Base-by-base conservation (phyloP, 2,113 vertebrate genomes). In the Scomber colias region DNA sequence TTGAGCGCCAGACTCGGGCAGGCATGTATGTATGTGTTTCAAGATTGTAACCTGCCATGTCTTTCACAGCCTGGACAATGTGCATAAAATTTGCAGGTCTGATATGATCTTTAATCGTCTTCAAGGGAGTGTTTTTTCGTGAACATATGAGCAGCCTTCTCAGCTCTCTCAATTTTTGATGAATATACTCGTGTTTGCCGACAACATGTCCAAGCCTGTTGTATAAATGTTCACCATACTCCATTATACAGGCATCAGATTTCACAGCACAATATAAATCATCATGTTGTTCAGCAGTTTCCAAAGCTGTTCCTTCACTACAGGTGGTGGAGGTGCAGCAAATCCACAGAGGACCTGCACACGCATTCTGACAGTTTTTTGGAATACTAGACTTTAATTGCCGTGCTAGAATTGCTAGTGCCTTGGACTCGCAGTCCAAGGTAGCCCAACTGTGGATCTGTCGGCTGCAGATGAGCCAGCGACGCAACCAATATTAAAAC, bases 111-210 rank as follows among this genome's bases (percentile, higher is more conserved):
- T 81, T 5, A 12, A 83, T 82, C 0, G 49, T 83, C 46, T 64
- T 79, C 50, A 85, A 48, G 19, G 64, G 44, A 30, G 62, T 78
- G 4, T 2, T 67, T 57, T 76, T 79, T 16, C 54, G 66, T 75
- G 82, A 71, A 27, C 49, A 48, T 49, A 77, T 6, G 31, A 71
- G 51, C 45, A 86, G 64, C 46, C 84, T 75, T 49, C 84, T 84
- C 27, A 84, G 61, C 57, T 82, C 77, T 46, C 89, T 79, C 30
- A 87, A 5, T 24, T 84, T 86, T 24, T 82, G 80, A 0, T 48
- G 35, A 57, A 91, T 79, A 10, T 82, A 82, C 54, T 87, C 71
- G 15, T 89, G 85, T 77, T 79, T 82, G 13, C n/a, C 27, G 53
- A 16, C n/a, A 59, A 81, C 74, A 60, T 46, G 48, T 8, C 84